Evolutionary conservation across 2,113 vertebrate species (phyloP), one percentile per base, ranked within the genome.

Genomic region (Strix aluco): DNA sequence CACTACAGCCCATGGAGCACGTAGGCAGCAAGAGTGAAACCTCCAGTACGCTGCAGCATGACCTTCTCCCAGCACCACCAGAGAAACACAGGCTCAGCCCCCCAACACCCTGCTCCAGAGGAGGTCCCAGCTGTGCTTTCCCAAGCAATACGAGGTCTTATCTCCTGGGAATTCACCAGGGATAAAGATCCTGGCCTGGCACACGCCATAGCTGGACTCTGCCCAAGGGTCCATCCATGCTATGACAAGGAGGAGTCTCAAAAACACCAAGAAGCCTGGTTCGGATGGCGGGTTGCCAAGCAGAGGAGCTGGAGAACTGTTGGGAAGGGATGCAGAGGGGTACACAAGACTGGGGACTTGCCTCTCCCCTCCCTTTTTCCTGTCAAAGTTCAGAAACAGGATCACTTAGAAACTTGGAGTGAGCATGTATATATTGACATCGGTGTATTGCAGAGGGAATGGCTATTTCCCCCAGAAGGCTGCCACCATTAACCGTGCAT

Each of bases 21-120:
- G 2, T 8, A 32, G 30, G 38, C 32, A 46, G 44, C 26, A 59
- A 78, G 21, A 27, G 10, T 19, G 44, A 51, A 67, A 27, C 22
- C 46, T 52, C 69, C 0, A 0, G 23, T 7, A 40, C 0, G 0
- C 21, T 5, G 1, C 1, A 2, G 36, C 1, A 0, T 38, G 27
- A 38, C 23, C 34, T 52, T 32, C 11, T 34, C 13, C 13, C 42
- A 40, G 29, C 40, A 9, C 15, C 1, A 2, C 49, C 3, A 0
- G 22, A 75, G 34, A 27, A 59, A 29, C 22, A 19, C 1, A 4
- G 44, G 20, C 58, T 42, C 46, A 15, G 51, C 3, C 19, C 13
- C 19, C 3, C 1, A 2, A 40, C 23, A 42, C 8, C 16, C 26
- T 38, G 42, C 70, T 36, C 17, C 78, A 51, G 14, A 44, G 10